These are phyloP conservation scores for Junonia oenone DNA, from an alignment of 2,888 invertebrate genomes.

Conservation along the genomic window DNA sequence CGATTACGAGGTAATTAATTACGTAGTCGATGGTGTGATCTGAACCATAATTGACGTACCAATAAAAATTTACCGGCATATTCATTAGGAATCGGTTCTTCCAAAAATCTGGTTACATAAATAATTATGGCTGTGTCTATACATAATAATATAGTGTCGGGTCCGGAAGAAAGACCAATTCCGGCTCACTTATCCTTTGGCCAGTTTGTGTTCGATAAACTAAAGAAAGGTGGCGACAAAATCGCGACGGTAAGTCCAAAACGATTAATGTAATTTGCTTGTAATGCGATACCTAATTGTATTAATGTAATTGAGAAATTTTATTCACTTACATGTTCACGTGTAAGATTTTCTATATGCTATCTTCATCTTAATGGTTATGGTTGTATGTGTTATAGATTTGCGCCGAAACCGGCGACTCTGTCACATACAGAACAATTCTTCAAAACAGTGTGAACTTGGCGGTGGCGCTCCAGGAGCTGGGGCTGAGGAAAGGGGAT, in stretches of 20 bases:
- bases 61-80: too few relatives aligned
- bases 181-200: slow-evolving; percentile 75
- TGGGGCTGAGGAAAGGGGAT: slow-evolving; percentile 78
- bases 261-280: too few relatives aligned
- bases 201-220: slow-evolving; percentile 73
- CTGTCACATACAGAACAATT: slow-evolving; percentile 74
- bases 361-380: not conserved
- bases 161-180: slow-evolving; percentile 61
- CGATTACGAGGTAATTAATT: not conserved
- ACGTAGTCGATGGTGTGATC: not conserved
- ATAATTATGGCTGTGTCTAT: slow-evolving; percentile 44
- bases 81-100: too few relatives aligned
- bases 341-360: not conserved
- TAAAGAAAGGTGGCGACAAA: slow-evolving; percentile 69
- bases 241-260: slow-evolving; percentile 69
- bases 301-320: not conserved
- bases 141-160: slow-evolving; percentile 60
- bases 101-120: not conserved
- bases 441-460: slow-evolving; percentile 79
- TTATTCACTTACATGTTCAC: not conserved
- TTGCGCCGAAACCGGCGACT: slow-evolving; percentile 78
- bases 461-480: slow-evolving; percentile 70
- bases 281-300: too few relatives aligned
- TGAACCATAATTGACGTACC: not conserved
- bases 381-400: slow-evolving; percentile 56